Percentiles rank a stretch among this genome's conserved stretches.
phyloP scores from a whole-genome alignment of 1,140 invertebrate genomes.

The Temnothorax curvispinosus region DNA sequence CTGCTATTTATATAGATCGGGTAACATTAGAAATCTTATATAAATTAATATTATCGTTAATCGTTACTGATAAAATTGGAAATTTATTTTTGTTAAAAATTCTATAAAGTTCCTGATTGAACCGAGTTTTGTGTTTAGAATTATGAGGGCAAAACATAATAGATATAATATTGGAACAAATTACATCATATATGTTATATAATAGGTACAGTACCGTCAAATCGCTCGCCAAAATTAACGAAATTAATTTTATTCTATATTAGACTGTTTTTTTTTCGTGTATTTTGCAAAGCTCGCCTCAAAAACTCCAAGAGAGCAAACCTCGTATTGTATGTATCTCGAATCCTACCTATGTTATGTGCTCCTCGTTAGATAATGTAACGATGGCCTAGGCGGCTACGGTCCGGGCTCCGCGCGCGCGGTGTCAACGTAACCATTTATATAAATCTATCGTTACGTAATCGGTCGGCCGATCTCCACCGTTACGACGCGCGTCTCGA shows the following conservation, averaged over 20 bases:
- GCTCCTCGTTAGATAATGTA: slow-evolving; percentile 84
- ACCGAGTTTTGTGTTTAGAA: background rate
- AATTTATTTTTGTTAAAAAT: background rate
- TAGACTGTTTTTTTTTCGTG: background rate
- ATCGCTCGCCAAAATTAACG: background rate
- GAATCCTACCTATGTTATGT: slow-evolving; percentile 14
- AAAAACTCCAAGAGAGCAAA: slow-evolving; percentile 8
- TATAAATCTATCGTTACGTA: slow-evolving; percentile 86
- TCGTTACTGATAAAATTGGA: background rate
- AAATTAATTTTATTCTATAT: slow-evolving; percentile 6
- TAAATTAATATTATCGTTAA: background rate
- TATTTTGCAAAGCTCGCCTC: background rate
- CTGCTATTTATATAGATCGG: background rate
- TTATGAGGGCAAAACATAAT: background rate
- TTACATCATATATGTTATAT: slow-evolving; percentile 37
- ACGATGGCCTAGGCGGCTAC: slow-evolving; percentile 76
- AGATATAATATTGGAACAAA: background rate
- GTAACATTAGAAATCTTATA: background rate
- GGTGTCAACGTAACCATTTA: slow-evolving; percentile 86
- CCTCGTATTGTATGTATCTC: slow-evolving; percentile 10
- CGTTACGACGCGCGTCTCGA: slow-evolving; percentile 18
- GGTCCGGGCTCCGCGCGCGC: slow-evolving; percentile 74
- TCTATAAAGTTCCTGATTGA: background rate
- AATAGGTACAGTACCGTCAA: slow-evolving; percentile 12
- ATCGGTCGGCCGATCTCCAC: slow-evolving; percentile 76